Evolutionary conservation across 2,797 vertebrate species (phyloP).

Genomic region (Pterois miles): DNA sequence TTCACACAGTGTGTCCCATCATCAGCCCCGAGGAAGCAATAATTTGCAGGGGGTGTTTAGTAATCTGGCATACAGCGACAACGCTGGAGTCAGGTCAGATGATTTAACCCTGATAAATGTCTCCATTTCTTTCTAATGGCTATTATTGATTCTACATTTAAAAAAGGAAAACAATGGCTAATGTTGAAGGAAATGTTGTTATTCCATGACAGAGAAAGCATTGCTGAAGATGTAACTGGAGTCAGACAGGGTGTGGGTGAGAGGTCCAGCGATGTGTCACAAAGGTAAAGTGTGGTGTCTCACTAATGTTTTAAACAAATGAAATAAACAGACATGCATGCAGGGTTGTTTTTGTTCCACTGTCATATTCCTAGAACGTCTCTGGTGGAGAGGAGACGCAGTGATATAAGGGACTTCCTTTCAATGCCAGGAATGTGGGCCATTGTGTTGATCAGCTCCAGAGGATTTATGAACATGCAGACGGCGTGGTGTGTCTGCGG

Average conservation of each 20-base stretch:
- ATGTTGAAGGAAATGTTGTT: slow-evolving; percentile 31
- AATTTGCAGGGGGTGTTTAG: slow-evolving; percentile 27
- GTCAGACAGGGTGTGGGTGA: slow-evolving; percentile 37
- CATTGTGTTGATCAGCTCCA: slow-evolving; percentile 87
- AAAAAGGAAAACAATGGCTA: slow-evolving; percentile 40
- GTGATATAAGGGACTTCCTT: slow-evolving; percentile 76
- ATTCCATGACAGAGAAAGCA: slow-evolving; percentile 32
- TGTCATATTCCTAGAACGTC: slow-evolving; percentile 73
- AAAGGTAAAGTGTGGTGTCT: slow-evolving; percentile 42
- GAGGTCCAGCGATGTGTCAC: slow-evolving; percentile 37
- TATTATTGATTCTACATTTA: slow-evolving; percentile 26
- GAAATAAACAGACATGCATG: slow-evolving; percentile 57
- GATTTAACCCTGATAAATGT: slow-evolving; percentile 33
- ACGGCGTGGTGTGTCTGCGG: slow-evolving; percentile 77
- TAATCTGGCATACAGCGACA: slow-evolving; percentile 47
- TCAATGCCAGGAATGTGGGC: slow-evolving; percentile 82
- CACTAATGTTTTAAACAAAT: slow-evolving; percentile 46
- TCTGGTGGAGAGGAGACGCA: slow-evolving; percentile 68
- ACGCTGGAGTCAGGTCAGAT: slow-evolving; percentile 36
- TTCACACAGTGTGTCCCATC: slow-evolving; percentile 1
- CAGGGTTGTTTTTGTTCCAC: slow-evolving; percentile 60
- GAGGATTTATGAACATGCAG: slow-evolving; percentile 84
- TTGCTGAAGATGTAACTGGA: slow-evolving; percentile 32
- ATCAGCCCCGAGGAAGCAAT: slow-evolving; percentile 24
- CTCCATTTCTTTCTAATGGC: slow-evolving; percentile 31